phyloP scores from a whole-genome alignment of 2,797 vertebrate genomes.

The Sebastes diaconus region DNA sequence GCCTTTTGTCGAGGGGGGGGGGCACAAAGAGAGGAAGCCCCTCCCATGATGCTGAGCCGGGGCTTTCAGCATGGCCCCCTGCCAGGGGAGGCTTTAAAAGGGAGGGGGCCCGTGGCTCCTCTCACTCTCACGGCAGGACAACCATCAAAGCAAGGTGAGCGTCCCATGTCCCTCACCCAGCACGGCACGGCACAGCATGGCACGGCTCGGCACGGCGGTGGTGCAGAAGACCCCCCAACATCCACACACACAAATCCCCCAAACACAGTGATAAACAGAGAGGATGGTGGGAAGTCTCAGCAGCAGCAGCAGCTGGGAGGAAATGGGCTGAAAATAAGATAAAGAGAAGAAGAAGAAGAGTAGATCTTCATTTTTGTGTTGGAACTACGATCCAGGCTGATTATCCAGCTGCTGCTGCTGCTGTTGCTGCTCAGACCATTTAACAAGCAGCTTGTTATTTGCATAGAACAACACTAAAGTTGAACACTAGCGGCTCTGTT shows the following conservation, averaged over 20 bases:
- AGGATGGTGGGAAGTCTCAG: too few species aligned
- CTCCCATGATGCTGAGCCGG: conserved; percentile 88
- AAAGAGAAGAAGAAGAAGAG: conserved; percentile 10
- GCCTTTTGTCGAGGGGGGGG: conserved; percentile 70
- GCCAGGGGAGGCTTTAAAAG: conserved; percentile 93
- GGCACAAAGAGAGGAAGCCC: conserved; percentile 68
- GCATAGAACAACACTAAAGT: background rate
- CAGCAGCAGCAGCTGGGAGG: background rate
- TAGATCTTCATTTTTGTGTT: background rate
- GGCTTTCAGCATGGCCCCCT: conserved; percentile 83
- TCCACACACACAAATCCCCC: conserved; percentile 32
- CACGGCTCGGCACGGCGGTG: background rate
- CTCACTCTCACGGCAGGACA: conserved; percentile 84
- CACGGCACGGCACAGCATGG: too few species aligned
- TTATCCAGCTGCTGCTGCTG: background rate
- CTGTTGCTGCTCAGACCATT: background rate
- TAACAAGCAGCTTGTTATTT: background rate
- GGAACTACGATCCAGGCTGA: conserved; percentile 17
- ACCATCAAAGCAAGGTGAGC: conserved; percentile 83
- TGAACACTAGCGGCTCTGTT: background rate
- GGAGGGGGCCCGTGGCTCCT: conserved; percentile 75
- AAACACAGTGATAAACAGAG: background rate
- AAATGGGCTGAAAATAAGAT: conserved; percentile 32
- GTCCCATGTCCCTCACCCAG: conserved; percentile 39
- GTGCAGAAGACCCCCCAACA: background rate